Evolutionary conservation across 2,113 vertebrate genomes (phyloP).

Genomic region (Zapornia atra): DNA sequence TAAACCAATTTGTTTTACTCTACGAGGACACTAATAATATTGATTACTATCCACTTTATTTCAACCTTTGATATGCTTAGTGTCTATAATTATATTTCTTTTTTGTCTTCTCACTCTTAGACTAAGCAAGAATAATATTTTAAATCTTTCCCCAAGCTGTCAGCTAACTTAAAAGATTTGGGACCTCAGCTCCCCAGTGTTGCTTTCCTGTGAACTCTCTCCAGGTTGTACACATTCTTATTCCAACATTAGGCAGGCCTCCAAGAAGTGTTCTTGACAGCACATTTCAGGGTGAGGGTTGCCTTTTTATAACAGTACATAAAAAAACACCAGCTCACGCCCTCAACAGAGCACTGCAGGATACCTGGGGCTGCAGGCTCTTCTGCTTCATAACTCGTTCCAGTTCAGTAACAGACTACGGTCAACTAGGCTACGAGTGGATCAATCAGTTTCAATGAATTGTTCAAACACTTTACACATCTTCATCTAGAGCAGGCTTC

Average conservation of each 20-base stretch:
- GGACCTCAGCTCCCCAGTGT: neutral
- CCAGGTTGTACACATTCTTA: neutral
- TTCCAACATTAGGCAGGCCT: neutral
- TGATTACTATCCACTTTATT: neutral
- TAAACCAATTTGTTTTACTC: neutral
- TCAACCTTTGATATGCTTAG: neutral
- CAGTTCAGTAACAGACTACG: neutral
- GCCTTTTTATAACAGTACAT: neutral
- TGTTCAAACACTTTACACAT: neutral
- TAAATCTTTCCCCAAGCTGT: neutral
- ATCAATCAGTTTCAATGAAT: neutral
- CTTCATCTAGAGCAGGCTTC: neutral
- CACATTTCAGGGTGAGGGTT: neutral
- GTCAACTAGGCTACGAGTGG: neutral
- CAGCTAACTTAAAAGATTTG: neutral
- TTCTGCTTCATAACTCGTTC: neutral
- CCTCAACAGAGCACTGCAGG: neutral
- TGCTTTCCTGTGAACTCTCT: neutral
- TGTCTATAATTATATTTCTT: neutral
- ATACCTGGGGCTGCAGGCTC: neutral
- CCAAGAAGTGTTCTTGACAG: neutral
- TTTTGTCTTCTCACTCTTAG: neutral
- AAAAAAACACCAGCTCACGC: neutral
- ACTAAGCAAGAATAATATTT: neutral
- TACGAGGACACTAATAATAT: neutral